Evolutionary conservation across 2,113 vertebrate genomes (phyloP), one percentile per base, ranked within the genome.

Genomic region (Drymodes brunneopygia): DNA sequence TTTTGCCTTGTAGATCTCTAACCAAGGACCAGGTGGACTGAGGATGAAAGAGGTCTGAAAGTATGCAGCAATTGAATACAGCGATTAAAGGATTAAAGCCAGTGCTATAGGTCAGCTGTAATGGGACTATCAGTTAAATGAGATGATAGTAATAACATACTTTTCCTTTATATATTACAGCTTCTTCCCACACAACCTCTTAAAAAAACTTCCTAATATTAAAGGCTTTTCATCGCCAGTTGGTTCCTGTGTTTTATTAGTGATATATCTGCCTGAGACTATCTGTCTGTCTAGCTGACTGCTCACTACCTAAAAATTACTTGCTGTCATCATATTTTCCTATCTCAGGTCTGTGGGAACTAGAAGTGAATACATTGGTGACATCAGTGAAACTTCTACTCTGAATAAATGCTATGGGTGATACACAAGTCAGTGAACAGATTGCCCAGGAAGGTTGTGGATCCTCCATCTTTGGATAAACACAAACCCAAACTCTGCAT

Each of bases 281-380:
- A 8, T 1, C 18, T 1, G 2, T 28, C 61, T 89, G 53, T 81
- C 31, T 51, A 28, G 19, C 15, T 79, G 48, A 13, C 22, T 61
- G 36, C 36, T 88, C 27, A 8, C 31, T 71, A 3, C 57, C 25
- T 60, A 42, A 56, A 44, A 47, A 71, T 44, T 10, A 51, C 33
- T 67, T 73, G 11, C 36, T 73, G 21, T 47, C 15, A 54, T 38
- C 15, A 29, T 8, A 11, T 62, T 91, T 73, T 64, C 22, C 35
- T 0, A 0, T 56, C n/a, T 66, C 40, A 79, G 27, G 9, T 17
- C 2, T 0, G 5, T 19, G 47, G 20, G 29, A 48, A 48, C 13
- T 53, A 42, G 25, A 71, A 85, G 10, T 23, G 88, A 36, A 60
- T 45, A 40, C 4, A 13, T 14, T 45, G 19, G 20, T 67, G 53